Evolutionary conservation across 2,797 vertebrate genomes (phyloP).

Genomic region (Alfaro cultratus): DNA sequence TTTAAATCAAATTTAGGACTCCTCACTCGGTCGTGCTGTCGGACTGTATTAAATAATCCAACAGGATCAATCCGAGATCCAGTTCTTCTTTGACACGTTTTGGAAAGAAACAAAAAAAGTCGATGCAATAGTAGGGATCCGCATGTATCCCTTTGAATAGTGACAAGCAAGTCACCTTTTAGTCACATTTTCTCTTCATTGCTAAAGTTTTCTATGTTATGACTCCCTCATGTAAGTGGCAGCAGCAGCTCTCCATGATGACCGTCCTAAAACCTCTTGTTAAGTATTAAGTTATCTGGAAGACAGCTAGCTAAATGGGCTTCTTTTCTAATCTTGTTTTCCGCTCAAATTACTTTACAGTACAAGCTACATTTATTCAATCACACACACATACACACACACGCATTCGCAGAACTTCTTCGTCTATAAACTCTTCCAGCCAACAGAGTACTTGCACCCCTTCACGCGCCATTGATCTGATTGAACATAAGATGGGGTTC

Average conservation of each 20-base stretch:
- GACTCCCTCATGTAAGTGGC: neutral
- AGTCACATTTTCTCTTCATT: neutral
- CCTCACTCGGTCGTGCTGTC: neutral
- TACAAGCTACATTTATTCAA: constrained; percentile 3
- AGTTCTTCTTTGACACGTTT: neutral
- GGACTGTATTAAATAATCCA: neutral
- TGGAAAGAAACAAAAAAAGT: neutral
- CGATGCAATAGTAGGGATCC: neutral
- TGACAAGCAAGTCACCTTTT: neutral
- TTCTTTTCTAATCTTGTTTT: constrained; percentile 1
- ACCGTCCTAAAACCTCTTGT: neutral
- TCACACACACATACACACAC: neutral
- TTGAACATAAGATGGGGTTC: neutral
- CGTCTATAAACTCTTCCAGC: constrained; percentile 1
- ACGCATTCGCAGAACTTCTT: neutral
- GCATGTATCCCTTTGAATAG: neutral
- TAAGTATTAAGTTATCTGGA: neutral
- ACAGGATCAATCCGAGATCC: neutral
- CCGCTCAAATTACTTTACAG: constrained; percentile 1
- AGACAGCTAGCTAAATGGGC: neutral
- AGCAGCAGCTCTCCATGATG: neutral
- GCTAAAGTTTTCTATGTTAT: neutral
- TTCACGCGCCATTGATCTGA: neutral
- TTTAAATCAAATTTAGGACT: neutral
- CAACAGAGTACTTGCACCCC: neutral